phyloP scores from a whole-genome alignment of 92 coral and sea anemone species.

The Phenganax subtilis region DNA sequence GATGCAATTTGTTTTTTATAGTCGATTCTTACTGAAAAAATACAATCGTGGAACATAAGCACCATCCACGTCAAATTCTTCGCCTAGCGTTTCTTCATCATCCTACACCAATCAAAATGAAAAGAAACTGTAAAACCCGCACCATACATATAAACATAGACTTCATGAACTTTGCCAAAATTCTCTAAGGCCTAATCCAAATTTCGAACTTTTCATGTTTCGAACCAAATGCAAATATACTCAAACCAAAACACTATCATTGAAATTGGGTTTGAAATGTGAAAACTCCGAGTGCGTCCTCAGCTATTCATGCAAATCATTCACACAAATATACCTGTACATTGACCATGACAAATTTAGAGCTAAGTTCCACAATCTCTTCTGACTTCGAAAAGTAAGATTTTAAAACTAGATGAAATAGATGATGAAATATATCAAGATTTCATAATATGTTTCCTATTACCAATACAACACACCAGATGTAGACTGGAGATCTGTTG shows the following conservation, averaged over 20 bases:
- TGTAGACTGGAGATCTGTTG: not conserved
- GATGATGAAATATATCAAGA: not conserved
- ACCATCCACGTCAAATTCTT: slow-evolving; percentile 52
- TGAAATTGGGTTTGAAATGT: too few species aligned
- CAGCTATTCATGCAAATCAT: not conserved
- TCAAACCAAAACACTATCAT: too few species aligned
- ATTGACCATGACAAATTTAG: slow-evolving; percentile 84
- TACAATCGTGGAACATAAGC: slow-evolving; percentile 58
- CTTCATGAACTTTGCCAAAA: not conserved
- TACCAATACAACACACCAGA: too few species aligned
- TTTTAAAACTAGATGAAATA: slow-evolving; percentile 53
- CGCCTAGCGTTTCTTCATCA: slow-evolving; percentile 33
- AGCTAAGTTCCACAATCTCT: slow-evolving; percentile 62
- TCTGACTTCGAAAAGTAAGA: slow-evolving; percentile 67
- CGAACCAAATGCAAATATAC: too few species aligned
- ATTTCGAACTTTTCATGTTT: too few species aligned
- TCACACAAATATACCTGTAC: slow-evolving; percentile 43
- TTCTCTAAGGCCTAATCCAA: too few species aligned
- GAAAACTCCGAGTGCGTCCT: not conserved
- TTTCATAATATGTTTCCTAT: too few species aligned
- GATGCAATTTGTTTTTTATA: too few species aligned
- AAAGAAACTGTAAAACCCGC: too few species aligned
- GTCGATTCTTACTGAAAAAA: slow-evolving; percentile 40
- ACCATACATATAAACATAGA: too few species aligned
- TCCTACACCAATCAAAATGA: slow-evolving; percentile 25